Base-by-base conservation (phyloP, 2,888 invertebrate species). In the Saturnia pavonia region DNA sequence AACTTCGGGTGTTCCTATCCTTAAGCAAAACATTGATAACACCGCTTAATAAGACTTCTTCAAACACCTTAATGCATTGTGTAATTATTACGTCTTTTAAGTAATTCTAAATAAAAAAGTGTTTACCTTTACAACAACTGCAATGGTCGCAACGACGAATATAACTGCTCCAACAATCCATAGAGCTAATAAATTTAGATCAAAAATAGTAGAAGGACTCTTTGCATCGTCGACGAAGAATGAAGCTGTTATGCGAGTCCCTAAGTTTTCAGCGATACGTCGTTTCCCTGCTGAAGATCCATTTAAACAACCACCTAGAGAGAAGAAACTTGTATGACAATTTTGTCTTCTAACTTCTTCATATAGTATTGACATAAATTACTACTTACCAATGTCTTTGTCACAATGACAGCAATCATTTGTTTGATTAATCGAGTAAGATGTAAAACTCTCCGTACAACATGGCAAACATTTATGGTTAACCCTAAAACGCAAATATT, bases 381-480 rank as follows among this genome's bases (percentile, higher is more conserved):
- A 60, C 57, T 69, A 77, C 89, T 91, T 81, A 96, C 96, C 96
- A 76, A 96, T 95, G 81, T 95, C 95, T 78, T 95, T 95, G 87
- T 96, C 96, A 86, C 96, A 96, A 80, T 95, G 95, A 82, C 96
- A 96, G 79, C 96, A 96, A 74, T 88, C 94, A 74, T 85, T 81
- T 14, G 89, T 88, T 76, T 88, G 85, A 74, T 91, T 92, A 69
- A 78, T 74, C 75, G 85, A 88, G 72, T 88, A 85, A 25, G 88
- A 85, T 12, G 84, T 86, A 84, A 88, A 87, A 73, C 94, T 95
- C 70, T 95, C 94, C 22, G 95, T 94, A 85, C 97, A 97, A 81
- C 97, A 97, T 51, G 96, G 96, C 81, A 97, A 95, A 84, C 97
- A 97, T 88, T 96, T 96, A 84, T 96, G 96, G 88, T 96, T 96